These are phyloP conservation scores for Stenolophus ochropezus DNA, from an alignment of 2,888 invertebrate species.

Conservation along the genomic window DNA sequence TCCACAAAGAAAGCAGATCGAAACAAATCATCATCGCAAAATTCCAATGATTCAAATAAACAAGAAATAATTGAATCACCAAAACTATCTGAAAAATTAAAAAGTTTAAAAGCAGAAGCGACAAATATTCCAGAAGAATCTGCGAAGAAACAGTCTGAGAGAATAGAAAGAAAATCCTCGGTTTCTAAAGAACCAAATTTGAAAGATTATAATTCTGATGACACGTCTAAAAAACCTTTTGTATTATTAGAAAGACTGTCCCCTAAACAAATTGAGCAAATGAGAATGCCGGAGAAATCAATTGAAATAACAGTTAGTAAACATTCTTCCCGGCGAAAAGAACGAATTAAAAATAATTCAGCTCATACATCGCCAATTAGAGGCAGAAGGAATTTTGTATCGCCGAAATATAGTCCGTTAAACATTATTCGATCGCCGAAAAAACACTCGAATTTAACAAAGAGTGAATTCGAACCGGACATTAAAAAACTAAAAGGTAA, in stretches of 20 bases:
- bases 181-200: no score
- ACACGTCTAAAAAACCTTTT: neutral
- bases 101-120: neutral
- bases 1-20: neutral
- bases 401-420: conserved; percentile 49
- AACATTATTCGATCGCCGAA: conserved; percentile 31
- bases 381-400: neutral
- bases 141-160: no score
- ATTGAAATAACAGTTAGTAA: neutral
- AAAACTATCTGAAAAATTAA: neutral
- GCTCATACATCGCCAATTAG: neutral
- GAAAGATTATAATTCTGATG: no score
- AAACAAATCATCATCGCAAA: neutral
- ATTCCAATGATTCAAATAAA: neutral
- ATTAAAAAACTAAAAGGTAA: neutral
- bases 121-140: no score
- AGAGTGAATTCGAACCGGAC: conserved; percentile 30
- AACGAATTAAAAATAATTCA: conserved; percentile 12
- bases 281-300: neutral
- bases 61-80: neutral
- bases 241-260: neutral
- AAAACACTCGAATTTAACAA: conserved; percentile 2
- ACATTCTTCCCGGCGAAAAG: neutral
- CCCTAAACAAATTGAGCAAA: neutral
- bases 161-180: no score